Base-by-base conservation (phyloP, 2,113 vertebrate genomes). In the Glareola pratincola region DNA sequence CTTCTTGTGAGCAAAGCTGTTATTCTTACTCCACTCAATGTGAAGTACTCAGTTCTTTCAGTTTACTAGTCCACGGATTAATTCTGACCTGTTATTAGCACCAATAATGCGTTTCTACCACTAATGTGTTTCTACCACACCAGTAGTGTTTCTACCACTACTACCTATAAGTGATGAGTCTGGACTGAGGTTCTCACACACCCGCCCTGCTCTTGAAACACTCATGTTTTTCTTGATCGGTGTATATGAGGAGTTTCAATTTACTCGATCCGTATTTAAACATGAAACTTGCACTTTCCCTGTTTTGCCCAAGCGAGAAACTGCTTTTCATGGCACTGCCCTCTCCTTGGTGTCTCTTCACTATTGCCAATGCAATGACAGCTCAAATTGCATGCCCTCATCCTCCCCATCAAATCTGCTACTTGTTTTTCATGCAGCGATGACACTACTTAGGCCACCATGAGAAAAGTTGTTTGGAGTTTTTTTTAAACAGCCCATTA, bases 61-160 rank as follows among this genome's bases (percentile, higher is more conserved):
- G 4, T 72, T 75, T 78, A 51, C 22, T 53, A 74, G 51, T 23
- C 29, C 6, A 6, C 43, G n/a, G 21, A n/a, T 86, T 76, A 48
- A 39, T 77, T 86, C 50, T 69, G 68, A 51, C 9, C n/a, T 74
- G 14, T 47, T 62, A 29, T 13, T 59, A 53, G 51, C 26, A 63
- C 10, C 0, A 0, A 5, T 41, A n/a, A n/a, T n/a, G n/a, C 41
- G 14, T 39, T 88, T 77, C 64, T 68, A n/a, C 34, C 20, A 22
- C 30, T 56, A 20, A n/a, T n/a, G n/a, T n/a, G n/a, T n/a, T n/a
- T n/a, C n/a, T n/a, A n/a, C n/a, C n/a, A n/a, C n/a, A n/a, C n/a
- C n/a, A n/a, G n/a, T n/a, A n/a, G n/a, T n/a, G 14, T 39, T 88
- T 77, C 64, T 68, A n/a, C 34, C 20, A 22, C 30, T 56, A 20